Conservation (phyloP, 2,797 vertebrate species). For the Megaceryle alcyon region DNA sequence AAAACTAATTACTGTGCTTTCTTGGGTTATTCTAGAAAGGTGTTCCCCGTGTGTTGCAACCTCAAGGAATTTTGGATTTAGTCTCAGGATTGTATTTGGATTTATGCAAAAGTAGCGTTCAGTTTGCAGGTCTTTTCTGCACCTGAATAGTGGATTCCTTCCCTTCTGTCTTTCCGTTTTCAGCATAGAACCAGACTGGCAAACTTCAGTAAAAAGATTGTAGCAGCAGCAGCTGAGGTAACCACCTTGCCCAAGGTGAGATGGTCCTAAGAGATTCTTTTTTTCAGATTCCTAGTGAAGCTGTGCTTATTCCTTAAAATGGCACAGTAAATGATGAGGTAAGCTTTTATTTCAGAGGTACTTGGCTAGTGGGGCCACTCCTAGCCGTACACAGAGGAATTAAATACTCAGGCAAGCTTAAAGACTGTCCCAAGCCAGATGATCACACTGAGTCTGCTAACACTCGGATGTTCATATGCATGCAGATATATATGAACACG, state of each 20-base stretch:
- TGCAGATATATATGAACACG: not conserved
- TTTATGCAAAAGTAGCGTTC: not conserved
- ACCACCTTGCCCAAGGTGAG: conserved; percentile 74
- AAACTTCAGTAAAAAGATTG: conserved; percentile 60
- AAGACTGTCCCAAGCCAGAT: not conserved
- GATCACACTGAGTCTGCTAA: not conserved
- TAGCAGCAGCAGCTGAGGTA: conserved; percentile 66
- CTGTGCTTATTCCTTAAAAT: conserved; percentile 25
- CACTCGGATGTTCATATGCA: not conserved
- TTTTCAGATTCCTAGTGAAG: conserved; percentile 29
- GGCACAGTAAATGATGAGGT: not conserved
- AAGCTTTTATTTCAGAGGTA: not conserved
- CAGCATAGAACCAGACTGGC: conserved; percentile 39
- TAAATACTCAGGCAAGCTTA: not conserved
- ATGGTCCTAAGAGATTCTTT: not conserved
- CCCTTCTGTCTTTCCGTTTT: conserved; percentile 7
- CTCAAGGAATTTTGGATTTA: not conserved
- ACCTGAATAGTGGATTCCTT: not conserved
- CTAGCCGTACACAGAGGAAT: not conserved
- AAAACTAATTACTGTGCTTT: not conserved
- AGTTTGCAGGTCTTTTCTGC: not conserved
- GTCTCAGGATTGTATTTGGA: not conserved
- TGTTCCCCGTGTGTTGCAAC: not conserved
- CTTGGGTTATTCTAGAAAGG: not conserved
- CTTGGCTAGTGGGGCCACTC: not conserved